These are phyloP conservation scores for Dermatophagoides farinae DNA, from an alignment of 1,140 invertebrate species.

Conservation along the genomic window DNA sequence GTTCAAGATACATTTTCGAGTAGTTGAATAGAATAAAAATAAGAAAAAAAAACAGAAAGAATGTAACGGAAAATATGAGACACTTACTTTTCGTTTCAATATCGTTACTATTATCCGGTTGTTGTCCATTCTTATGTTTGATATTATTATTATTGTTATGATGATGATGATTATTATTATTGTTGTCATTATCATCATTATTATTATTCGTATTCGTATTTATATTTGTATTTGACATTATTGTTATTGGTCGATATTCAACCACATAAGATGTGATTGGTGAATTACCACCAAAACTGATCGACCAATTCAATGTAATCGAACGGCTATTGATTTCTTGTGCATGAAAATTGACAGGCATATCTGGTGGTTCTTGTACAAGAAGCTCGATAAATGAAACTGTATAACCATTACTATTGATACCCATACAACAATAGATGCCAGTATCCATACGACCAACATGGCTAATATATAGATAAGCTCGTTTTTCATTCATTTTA, in stretches of 20 bases:
- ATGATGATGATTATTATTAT: too few species aligned
- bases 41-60: too few species aligned
- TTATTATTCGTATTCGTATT: too few species aligned
- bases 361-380: conserved; percentile 24
- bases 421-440: conserved; percentile 27
- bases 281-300: conserved; percentile 20
- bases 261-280: conserved; percentile 20
- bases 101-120: neutral
- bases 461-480: neutral
- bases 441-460: conserved; percentile 24
- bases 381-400: conserved; percentile 24
- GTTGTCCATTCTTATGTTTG: too few species aligned
- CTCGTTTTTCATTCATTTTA: neutral
- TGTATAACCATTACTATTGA: conserved; percentile 26
- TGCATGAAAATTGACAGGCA: conserved; percentile 18
- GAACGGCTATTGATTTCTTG: conserved; percentile 17
- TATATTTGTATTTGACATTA: neutral
- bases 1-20: too few species aligned
- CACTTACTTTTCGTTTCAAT: neutral
- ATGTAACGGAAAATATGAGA: too few species aligned
- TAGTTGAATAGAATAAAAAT: too few species aligned
- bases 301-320: conserved; percentile 19
- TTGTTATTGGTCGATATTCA: conserved; percentile 12
- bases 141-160: too few species aligned
- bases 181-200: neutral